phyloP scores from a whole-genome alignment of 2,888 invertebrate species.

The Spicauda simplicius region DNA sequence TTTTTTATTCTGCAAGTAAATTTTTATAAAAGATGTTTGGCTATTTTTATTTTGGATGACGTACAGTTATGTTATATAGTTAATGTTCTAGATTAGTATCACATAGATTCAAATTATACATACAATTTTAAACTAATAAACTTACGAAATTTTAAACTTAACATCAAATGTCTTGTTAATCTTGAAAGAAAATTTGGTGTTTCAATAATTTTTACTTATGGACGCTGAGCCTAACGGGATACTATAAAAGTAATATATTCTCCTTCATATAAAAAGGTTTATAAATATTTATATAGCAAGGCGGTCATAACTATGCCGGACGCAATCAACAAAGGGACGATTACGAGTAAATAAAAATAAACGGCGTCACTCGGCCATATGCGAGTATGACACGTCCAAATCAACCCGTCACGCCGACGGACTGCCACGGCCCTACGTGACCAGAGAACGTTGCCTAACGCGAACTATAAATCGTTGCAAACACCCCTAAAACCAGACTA shows the following conservation, averaged over 20 bases:
- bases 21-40: too few species aligned
- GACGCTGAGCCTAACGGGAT: not conserved
- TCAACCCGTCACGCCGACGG: constrained; percentile 75
- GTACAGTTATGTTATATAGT: too few species aligned
- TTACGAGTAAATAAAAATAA: constrained; percentile 32
- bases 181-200: not conserved
- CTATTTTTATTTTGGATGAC: too few species aligned
- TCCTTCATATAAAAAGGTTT: not conserved
- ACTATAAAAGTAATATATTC: not conserved
- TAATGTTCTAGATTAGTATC: too few species aligned
- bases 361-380: constrained; percentile 21
- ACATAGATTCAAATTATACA: too few species aligned
- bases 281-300: constrained; percentile 6
- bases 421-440: constrained; percentile 74
- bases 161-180: too few species aligned
- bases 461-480: constrained; percentile 70
- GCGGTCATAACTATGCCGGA: constrained; percentile 1
- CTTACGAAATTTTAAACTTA: too few species aligned
- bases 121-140: too few species aligned
- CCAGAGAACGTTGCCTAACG: constrained; percentile 68
- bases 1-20: too few species aligned
- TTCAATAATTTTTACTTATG: not conserved
- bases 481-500: constrained; percentile 52
- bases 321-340: constrained; percentile 20
- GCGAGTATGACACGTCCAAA: constrained; percentile 62